phyloP scores from a whole-genome alignment of 2,113 vertebrate genomes.

The Oxyura jamaicensis region DNA sequence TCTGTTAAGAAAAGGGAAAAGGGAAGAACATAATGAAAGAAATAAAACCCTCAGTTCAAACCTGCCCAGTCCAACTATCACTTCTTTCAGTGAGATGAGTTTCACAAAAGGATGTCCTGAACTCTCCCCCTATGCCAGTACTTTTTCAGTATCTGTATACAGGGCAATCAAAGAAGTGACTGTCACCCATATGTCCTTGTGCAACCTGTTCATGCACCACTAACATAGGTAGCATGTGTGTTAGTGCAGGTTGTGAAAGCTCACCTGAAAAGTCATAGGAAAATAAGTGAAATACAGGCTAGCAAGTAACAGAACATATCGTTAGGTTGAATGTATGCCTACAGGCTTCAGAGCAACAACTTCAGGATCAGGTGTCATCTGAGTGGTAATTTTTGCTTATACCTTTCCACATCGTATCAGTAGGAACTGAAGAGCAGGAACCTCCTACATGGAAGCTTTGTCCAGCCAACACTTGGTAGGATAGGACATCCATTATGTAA shows the following conservation, averaged over 20 bases:
- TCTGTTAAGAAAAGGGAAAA: neutral
- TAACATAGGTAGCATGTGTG: neutral
- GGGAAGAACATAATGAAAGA: neutral
- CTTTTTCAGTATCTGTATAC: neutral
- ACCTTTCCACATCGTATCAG: neutral
- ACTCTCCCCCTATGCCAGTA: neutral
- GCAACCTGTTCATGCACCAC: neutral
- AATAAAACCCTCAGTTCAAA: neutral
- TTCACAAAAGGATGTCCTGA: neutral
- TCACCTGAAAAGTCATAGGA: neutral
- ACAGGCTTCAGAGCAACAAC: neutral
- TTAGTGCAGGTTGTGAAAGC: neutral
- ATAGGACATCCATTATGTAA: neutral
- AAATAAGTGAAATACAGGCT: neutral
- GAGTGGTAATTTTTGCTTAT: neutral
- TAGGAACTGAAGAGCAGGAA: neutral
- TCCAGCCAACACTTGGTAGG: neutral
- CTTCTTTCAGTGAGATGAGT: neutral
- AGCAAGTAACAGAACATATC: neutral
- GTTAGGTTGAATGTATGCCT: neutral
- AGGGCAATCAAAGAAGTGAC: neutral
- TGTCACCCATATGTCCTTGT: accelerated
- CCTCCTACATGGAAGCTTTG: neutral
- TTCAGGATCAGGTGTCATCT: neutral
- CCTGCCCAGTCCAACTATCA: neutral